These are phyloP conservation scores for Glareola pratincola DNA, from an alignment of 2,113 vertebrate species.

Conservation along the genomic window DNA sequence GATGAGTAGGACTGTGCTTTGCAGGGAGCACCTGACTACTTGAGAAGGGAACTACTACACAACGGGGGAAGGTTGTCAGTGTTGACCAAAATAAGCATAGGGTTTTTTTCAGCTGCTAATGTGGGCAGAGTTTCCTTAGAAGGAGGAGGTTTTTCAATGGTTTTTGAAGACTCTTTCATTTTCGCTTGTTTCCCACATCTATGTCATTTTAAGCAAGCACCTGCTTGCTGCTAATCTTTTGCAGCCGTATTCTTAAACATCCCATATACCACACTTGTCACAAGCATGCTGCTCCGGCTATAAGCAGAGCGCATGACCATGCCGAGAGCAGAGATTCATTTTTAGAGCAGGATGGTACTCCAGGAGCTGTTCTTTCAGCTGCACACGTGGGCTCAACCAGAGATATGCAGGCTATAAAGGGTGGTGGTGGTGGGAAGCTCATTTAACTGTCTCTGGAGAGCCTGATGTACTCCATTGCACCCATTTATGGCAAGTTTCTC, in stretches of 20 bases:
- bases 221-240: neutral
- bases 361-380: neutral
- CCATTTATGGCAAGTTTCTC: neutral
- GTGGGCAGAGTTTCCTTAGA: neutral
- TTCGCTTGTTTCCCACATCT: neutral
- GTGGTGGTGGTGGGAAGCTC: too few relatives aligned
- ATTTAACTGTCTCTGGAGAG: neutral
- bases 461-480: neutral
- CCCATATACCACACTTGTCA: neutral
- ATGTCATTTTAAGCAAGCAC: neutral
- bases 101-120: neutral
- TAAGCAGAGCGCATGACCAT: neutral
- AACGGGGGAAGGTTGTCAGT: neutral
- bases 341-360: neutral
- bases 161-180: neutral
- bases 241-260: neutral
- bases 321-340: neutral
- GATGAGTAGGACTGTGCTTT: neutral
- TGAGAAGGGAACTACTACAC: constrained; percentile 1
- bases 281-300: neutral
- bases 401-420: neutral
- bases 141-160: neutral
- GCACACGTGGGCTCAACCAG: neutral
- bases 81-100: neutral
- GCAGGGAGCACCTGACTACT: neutral